Evolutionary conservation across 2,888 invertebrate genomes (phyloP).

Genomic region (Phrixothrix hirtus): DNA sequence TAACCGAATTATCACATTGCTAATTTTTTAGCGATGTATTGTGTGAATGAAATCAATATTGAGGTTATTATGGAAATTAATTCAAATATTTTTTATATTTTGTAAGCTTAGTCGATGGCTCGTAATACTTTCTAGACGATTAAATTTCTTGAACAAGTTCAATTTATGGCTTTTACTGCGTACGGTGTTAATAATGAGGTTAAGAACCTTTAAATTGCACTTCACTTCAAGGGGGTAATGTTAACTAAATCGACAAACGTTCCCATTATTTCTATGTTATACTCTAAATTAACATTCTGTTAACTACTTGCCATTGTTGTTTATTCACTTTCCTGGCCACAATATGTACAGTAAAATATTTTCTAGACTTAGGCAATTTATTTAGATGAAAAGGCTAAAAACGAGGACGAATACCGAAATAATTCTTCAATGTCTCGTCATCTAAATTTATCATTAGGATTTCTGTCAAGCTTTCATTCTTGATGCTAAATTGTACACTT

Average conservation of each 20-base stretch:
- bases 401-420: conserved; percentile 4
- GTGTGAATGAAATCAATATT: too few relatives aligned
- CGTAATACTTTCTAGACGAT: too few relatives aligned
- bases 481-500: conserved; percentile 3
- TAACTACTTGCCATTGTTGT: conserved; percentile 10
- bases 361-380: neutral
- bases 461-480: conserved; percentile 6
- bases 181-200: neutral
- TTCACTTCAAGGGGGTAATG: conserved; percentile 27
- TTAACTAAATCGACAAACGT: conserved; percentile 29
- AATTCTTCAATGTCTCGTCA: conserved; percentile 7
- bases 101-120: too few relatives aligned
- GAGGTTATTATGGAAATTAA: too few relatives aligned
- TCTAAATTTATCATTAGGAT: conserved; percentile 11
- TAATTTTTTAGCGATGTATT: too few relatives aligned
- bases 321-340: neutral
- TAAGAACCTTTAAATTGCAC: conserved; percentile 8
- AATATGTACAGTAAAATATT: neutral
- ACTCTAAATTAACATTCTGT: conserved; percentile 22
- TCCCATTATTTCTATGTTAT: conserved; percentile 25
- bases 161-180: too few relatives aligned
- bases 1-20: too few relatives aligned
- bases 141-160: too few relatives aligned
- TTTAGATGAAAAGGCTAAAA: neutral
- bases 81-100: too few relatives aligned